Conservation (phyloP, 2,888 invertebrate species). For the Lucinisca nassula region DNA sequence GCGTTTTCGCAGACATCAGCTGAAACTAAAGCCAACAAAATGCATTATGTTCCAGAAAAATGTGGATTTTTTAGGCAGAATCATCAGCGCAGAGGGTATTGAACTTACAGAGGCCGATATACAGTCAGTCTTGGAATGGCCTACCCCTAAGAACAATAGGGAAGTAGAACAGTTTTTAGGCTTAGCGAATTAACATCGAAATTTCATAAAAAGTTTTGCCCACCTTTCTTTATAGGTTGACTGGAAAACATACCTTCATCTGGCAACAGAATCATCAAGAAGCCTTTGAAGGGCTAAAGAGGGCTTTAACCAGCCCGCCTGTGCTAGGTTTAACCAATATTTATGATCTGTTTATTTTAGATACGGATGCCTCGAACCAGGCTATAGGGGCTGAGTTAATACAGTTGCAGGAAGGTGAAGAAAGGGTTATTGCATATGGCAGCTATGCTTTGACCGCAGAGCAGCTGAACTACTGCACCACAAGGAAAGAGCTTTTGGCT, state of each 20-base stretch:
- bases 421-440: neutral
- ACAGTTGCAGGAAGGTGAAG: neutral
- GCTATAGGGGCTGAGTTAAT: neutral
- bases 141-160: neutral
- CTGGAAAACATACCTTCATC: neutral
- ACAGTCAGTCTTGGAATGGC: neutral
- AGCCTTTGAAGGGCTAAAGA: neutral
- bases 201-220: neutral
- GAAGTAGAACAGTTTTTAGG: neutral
- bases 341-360: neutral
- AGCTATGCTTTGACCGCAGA: neutral
- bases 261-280: neutral
- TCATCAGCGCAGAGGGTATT: neutral
- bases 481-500: neutral
- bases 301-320: neutral
- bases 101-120: neutral
- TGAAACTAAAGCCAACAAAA: neutral
- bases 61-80: neutral
- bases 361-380: neutral
- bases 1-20: neutral
- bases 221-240: neutral
- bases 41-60: neutral
- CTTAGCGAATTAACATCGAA: neutral
- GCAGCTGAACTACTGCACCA: constrained; percentile 1
- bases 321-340: neutral